Conservation (phyloP, 2,797 vertebrate species). For the Siniperca undulata region DNA sequence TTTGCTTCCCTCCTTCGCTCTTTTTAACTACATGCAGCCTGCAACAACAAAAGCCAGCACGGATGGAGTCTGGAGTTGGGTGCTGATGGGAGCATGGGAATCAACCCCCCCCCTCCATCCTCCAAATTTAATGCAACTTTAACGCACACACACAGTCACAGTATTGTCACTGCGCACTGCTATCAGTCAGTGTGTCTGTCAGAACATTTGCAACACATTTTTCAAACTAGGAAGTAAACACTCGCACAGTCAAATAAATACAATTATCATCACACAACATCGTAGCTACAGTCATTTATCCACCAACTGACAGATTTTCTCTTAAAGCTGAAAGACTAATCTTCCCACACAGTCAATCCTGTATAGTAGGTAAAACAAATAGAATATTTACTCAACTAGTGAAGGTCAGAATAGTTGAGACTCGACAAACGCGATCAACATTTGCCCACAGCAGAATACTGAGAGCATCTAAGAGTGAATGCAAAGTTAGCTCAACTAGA, state of each 20-base stretch:
- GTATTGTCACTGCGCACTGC: constrained; percentile 54
- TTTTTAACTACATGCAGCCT: constrained; percentile 85
- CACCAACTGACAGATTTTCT: constrained; percentile 7
- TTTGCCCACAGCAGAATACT: not conserved
- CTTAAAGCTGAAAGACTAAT: not conserved
- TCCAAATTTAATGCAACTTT: constrained; percentile 66
- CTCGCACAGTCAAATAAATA: constrained; percentile 25
- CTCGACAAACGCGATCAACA: not conserved
- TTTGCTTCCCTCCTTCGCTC: constrained; percentile 77
- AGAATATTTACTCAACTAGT: not conserved
- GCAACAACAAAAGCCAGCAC: constrained; percentile 85
- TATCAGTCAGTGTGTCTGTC: constrained; percentile 74
- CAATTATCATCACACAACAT: constrained; percentile 22
- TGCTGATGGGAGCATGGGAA: constrained; percentile 89
- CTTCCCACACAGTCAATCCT: constrained; percentile 1
- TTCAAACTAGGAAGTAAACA: constrained; percentile 34
- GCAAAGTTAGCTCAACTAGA: not conserved
- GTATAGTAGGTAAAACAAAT: constrained; percentile 12
- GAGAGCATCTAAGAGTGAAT: not conserved
- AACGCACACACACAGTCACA: constrained; percentile 45
- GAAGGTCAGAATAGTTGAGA: constrained; percentile 29
- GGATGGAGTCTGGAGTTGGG: constrained; percentile 83
- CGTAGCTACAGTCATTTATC: not conserved
- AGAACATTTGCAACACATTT: constrained; percentile 52
- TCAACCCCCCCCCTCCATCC: constrained; percentile 67